phyloP scores from a whole-genome alignment of 2,888 invertebrate genomes.

The Trachelus tabidus region DNA sequence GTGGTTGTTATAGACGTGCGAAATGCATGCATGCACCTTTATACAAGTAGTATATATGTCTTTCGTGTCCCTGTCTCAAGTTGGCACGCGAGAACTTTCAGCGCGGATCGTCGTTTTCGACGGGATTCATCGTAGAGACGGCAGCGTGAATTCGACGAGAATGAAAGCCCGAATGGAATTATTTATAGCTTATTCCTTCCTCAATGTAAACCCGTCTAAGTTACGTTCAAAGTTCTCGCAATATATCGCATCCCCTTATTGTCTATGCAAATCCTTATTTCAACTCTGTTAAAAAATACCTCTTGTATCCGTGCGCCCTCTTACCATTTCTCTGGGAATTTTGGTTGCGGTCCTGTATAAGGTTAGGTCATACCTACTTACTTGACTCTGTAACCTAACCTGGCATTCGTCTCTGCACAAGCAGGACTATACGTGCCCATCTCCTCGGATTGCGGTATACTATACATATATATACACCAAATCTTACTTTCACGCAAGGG shows the following conservation, averaged over 20 bases:
- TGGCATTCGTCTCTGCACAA: not conserved
- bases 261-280: slow-evolving; percentile 57
- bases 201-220: slow-evolving; percentile 19
- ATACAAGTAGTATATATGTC: not conserved
- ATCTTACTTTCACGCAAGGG: slow-evolving; percentile 32
- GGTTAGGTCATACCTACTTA: not conserved
- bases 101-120: not conserved
- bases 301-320: slow-evolving; percentile 35
- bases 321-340: not conserved
- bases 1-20: not conserved
- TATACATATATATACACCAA: not conserved
- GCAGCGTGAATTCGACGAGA: not conserved
- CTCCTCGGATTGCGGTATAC: not conserved
- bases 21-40: not conserved
- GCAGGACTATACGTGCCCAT: not conserved
- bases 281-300: slow-evolving; percentile 53
- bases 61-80: not conserved
- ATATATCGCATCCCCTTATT: slow-evolving; percentile 53
- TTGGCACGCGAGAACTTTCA: not conserved
- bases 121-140: not conserved
- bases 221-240: slow-evolving; percentile 51
- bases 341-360: not conserved
- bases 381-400: not conserved
- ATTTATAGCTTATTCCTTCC: slow-evolving; percentile 55
- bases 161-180: slow-evolving; percentile 41